Evolutionary conservation across 2,888 invertebrate species (phyloP), one percentile per base, ranked within the genome.

Genomic region (Chrysolina haemoptera): DNA sequence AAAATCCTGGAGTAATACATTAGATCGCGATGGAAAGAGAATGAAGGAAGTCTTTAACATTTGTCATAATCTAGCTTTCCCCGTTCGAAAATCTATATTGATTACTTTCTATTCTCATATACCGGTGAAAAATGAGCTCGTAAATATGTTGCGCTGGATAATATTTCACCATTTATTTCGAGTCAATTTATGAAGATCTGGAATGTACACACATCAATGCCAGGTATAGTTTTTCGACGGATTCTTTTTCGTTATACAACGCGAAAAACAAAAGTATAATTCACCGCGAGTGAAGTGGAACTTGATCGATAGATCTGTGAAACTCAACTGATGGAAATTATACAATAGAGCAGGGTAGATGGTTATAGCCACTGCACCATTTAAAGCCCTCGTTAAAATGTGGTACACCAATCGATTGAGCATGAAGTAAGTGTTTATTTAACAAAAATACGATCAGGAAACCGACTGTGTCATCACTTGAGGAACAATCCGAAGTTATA

Each of bases 41-140:
- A 76, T 70, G 68, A 53, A 68, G 68, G 73, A 73, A 73, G 70
- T 76, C 76, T 73, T 73, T 73, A 76, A 76, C 76, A 76, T 76
- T 76, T 76, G 74, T 76, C 74, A 74, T 74, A 76, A 76, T 74
- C 72, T 76, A 74, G 73, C 73, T 68, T 73, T 74, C 70, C 73
- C 74, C 71, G 76, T 74, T 76, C 74, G 76, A 76, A 74, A 76
- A 76, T 76, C 76, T 68, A 76, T 76, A 76, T 76, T 76, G 76
- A 76, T 76, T 76, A 74, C 74, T 63, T 46, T 73, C 73, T 76
- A 73, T 74, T 76, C 74, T 74, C 76, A 71, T 73, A 71, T 65
- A 66, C 65, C 68, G 68, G 62, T 76, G 76, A 74, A 76, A 76
- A 76, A 76, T 74, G 74, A 74, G 73, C 66, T 74, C 76, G 74